These are phyloP conservation scores for Mustela nigripes DNA, from an alignment of 2,113 vertebrate genomes.

Conservation along the genomic window DNA sequence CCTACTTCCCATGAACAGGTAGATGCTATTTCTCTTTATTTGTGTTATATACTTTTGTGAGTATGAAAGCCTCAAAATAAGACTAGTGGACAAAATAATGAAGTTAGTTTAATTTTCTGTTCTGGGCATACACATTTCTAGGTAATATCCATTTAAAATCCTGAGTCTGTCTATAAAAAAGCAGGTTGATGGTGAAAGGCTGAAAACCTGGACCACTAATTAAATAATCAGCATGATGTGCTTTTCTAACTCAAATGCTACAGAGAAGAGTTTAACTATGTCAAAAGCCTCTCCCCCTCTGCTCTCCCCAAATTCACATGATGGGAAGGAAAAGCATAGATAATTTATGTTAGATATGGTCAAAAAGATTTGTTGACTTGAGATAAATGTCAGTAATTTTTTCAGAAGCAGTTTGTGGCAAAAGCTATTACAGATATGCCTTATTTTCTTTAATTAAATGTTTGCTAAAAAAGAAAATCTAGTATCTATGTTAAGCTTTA, in stretches of 20 bases:
- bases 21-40: constrained; percentile 51
- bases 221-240: not conserved
- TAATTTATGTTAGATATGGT: not conserved
- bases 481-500: not conserved
- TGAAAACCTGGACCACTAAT: not conserved
- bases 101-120: constrained; percentile 34
- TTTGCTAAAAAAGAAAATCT: constrained; percentile 50
- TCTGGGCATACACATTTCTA: not conserved
- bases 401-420: constrained; percentile 35
- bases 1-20: constrained; percentile 79
- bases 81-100: not conserved
- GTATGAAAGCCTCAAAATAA: not conserved
- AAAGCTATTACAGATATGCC: not conserved
- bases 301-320: not conserved
- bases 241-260: not conserved
- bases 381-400: not conserved
- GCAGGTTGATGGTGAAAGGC: not conserved
- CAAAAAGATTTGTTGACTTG: constrained; percentile 25
- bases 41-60: not conserved
- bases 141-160: not conserved
- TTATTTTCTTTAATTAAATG: constrained; percentile 39
- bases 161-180: constrained; percentile 32
- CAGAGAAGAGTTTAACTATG: not conserved
- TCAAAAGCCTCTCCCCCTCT: not conserved
- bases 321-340: not conserved